Conservation (phyloP, 1,140 invertebrate species). For the Drosophila busckii region DNA sequence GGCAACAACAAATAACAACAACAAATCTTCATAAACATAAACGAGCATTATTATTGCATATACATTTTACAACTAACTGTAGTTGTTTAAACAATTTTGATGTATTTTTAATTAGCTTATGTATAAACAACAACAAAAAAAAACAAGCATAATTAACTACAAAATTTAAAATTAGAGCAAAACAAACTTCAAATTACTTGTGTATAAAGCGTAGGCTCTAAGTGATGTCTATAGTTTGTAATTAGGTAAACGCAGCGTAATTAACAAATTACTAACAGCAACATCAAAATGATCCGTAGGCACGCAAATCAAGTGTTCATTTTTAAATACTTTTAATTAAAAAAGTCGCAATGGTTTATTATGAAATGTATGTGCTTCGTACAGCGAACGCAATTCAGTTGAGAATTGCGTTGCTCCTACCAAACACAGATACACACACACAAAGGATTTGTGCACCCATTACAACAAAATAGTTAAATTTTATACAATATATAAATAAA, state of each 20-base stretch:
- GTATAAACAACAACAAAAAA: slow-evolving; percentile 24
- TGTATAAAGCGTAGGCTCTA: slow-evolving; percentile 37
- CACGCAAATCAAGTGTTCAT: no score
- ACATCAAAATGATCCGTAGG: neutral
- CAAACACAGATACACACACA: no score
- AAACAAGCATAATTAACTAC: slow-evolving; percentile 2
- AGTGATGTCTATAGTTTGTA: slow-evolving; percentile 29
- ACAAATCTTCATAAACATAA: slow-evolving; percentile 11
- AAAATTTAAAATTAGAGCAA: slow-evolving; percentile 7
- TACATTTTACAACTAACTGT: slow-evolving; percentile 64
- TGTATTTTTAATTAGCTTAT: slow-evolving; percentile 54
- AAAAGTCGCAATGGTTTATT: no score
- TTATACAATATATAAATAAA: slow-evolving; percentile 45
- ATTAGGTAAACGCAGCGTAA: slow-evolving; percentile 51
- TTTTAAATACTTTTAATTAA: no score
- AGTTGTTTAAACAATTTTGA: slow-evolving; percentile 56
- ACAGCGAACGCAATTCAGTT: no score
- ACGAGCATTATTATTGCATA: slow-evolving; percentile 34
- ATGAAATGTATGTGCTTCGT: no score
- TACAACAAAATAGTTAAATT: slow-evolving; percentile 59
- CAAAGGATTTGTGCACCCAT: slow-evolving; percentile 16
- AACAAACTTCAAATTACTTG: slow-evolving; percentile 3
- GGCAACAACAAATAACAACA: slow-evolving; percentile 18
- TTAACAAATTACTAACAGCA: slow-evolving; percentile 59
- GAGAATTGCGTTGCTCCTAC: no score